phyloP scores from a whole-genome alignment of 1,140 invertebrate genomes.

The Apis florea region DNA sequence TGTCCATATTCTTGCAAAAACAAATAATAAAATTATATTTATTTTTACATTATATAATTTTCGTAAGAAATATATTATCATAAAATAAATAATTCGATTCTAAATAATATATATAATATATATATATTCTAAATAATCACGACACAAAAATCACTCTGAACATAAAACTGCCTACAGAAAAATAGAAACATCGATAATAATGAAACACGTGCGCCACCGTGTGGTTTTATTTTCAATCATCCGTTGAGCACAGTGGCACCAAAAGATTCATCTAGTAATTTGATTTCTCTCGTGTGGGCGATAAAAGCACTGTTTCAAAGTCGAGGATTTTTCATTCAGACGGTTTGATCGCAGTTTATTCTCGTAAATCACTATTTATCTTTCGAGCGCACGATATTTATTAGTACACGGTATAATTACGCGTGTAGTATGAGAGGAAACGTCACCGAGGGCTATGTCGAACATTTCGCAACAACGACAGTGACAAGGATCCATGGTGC shows the following conservation, averaged over 20 bases:
- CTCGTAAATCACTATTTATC: conserved; percentile 26
- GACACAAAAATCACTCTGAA: too few species aligned
- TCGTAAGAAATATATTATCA: too few species aligned
- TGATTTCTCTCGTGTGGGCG: conserved; percentile 16
- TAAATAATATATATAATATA: too few species aligned
- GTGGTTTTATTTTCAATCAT: not conserved
- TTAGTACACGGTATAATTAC: conserved; percentile 41
- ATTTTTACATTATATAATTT: too few species aligned
- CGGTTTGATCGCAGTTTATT: not conserved
- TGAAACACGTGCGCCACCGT: not conserved
- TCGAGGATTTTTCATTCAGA: not conserved
- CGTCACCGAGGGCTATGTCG: not conserved
- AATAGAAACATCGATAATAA: not conserved
- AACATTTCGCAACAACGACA: not conserved
- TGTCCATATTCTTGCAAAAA: too few species aligned
- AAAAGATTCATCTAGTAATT: not conserved
- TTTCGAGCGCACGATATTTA: not conserved
- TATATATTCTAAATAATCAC: too few species aligned
- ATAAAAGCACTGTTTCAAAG: not conserved
- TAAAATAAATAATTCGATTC: too few species aligned
- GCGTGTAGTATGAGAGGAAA: not conserved
- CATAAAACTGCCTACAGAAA: too few species aligned
- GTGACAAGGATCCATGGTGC: not conserved
- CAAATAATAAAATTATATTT: too few species aligned
- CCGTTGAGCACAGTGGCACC: not conserved